Evolutionary conservation across 2,888 invertebrate species (phyloP).

Genomic region (Campaea margaritaria): DNA sequence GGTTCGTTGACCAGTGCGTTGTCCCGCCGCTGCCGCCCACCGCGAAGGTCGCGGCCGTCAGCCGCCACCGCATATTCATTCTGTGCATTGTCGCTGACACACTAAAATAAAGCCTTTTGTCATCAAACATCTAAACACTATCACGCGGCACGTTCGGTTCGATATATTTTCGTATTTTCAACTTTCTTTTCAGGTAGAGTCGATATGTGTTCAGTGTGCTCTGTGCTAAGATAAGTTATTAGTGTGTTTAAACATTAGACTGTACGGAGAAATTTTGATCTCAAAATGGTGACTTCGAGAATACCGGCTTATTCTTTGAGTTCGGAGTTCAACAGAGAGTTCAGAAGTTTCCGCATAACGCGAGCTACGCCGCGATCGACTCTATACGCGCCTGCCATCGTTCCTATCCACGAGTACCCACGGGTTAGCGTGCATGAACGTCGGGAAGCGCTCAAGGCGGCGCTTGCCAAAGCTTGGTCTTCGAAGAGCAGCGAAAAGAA

Average conservation of each 20-base stretch:
- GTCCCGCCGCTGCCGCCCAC: slow-evolving; percentile 79
- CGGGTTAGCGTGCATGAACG: slow-evolving; percentile 84
- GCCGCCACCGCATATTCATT: slow-evolving; percentile 57
- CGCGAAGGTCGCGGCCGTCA: slow-evolving; percentile 81
- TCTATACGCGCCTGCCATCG: slow-evolving; percentile 82
- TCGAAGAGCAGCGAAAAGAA: slow-evolving; percentile 76
- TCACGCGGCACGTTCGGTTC: slow-evolving; percentile 47
- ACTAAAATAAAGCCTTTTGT: slow-evolving; percentile 28
- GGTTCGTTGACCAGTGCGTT: slow-evolving; percentile 84
- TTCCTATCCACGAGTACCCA: slow-evolving; percentile 86
- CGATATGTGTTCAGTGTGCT: slow-evolving; percentile 82
- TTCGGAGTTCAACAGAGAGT: slow-evolving; percentile 87
- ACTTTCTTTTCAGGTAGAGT: slow-evolving; percentile 70
- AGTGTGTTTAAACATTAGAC: slow-evolving; percentile 59
- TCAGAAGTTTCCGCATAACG: slow-evolving; percentile 85
- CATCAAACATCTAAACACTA: slow-evolving; percentile 21
- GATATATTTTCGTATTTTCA: slow-evolving; percentile 58
- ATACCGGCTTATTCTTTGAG: slow-evolving; percentile 87
- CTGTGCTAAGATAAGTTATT: slow-evolving; percentile 72
- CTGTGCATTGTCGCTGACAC: slow-evolving; percentile 47
- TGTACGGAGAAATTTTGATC: slow-evolving; percentile 80
- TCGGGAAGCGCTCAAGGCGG: slow-evolving; percentile 81
- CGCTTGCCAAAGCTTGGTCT: slow-evolving; percentile 81
- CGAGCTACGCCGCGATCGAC: slow-evolving; percentile 81
- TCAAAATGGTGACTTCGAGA: slow-evolving; percentile 87